Percentiles rank a stretch among this genome's conserved stretches.
These are phyloP conservation scores for Arbacia lixula DNA, from an alignment of 53 echinoderm and acorn worm species.

Conservation along the genomic window DNA sequence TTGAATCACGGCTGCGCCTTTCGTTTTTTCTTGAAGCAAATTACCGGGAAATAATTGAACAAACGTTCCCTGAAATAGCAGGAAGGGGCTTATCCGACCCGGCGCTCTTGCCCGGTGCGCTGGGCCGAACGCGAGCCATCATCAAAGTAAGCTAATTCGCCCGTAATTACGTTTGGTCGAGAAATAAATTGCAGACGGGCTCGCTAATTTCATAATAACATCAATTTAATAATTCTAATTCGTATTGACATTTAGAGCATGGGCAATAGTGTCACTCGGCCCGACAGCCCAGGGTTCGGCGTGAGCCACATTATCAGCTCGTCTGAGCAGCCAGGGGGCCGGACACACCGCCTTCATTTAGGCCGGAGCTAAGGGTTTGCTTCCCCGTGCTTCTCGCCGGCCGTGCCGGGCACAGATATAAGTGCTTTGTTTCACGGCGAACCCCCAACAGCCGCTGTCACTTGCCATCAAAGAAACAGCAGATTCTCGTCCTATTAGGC, in stretches of 20 bases:
- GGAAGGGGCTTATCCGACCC: slow-evolving; percentile 55
- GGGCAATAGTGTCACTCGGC: slow-evolving; percentile 59
- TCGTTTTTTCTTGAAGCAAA: slow-evolving; percentile 40
- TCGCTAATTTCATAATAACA: slow-evolving; percentile 95
- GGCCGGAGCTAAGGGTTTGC: too few species aligned
- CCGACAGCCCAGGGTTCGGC: slow-evolving; percentile 18
- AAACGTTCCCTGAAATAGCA: slow-evolving; percentile 62
- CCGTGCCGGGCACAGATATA: too few species aligned
- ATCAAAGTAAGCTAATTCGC: slow-evolving; percentile 67
- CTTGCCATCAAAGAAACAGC: slow-evolving; percentile 10
- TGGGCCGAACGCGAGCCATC: slow-evolving; percentile 41
- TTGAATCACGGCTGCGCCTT: not conserved
- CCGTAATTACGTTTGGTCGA: slow-evolving; percentile 84
- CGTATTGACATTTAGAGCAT: slow-evolving; percentile 70
- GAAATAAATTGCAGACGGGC: slow-evolving; percentile 83
- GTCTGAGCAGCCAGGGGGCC: slow-evolving; percentile 58
- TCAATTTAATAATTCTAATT: slow-evolving; percentile 88
- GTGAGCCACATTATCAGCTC: slow-evolving; percentile 69
- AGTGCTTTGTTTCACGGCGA: slow-evolving; percentile 27
- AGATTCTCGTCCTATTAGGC: not conserved
- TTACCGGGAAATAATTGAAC: slow-evolving; percentile 60
- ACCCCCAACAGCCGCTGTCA: slow-evolving; percentile 13
- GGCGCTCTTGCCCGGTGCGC: slow-evolving; percentile 16
- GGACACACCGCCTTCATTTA: too few species aligned
- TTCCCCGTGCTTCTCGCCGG: too few species aligned